A percentile compares a stretch with the other conserved stretches of the same genome.
Evolutionary conservation across 2,797 vertebrate genomes (phyloP).

Genomic region (Poliocrania exsul): DNA sequence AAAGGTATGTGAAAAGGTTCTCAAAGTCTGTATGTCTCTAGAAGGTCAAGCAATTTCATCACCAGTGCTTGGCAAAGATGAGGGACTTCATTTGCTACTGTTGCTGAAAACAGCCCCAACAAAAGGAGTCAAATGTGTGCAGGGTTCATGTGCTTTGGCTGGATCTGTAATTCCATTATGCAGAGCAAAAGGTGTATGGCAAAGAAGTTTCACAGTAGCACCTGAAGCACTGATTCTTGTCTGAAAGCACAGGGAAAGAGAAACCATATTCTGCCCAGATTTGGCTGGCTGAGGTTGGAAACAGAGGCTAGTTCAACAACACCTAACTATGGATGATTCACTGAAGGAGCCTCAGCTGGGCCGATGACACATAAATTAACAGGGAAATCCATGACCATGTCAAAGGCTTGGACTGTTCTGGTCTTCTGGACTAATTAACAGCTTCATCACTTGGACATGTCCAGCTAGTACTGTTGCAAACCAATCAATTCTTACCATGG

Average conservation of each 20-base stretch:
- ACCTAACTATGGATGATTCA: not conserved
- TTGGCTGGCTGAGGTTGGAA: not conserved
- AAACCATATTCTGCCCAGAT: not conserved
- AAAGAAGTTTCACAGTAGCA: not conserved
- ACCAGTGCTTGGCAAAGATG: not conserved
- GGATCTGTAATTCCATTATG: not conserved
- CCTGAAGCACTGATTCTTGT: not conserved
- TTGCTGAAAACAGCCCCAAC: not conserved
- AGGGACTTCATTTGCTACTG: not conserved
- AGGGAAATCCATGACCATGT: not conserved
- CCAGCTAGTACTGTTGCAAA: not conserved
- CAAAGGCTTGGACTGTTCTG: not conserved
- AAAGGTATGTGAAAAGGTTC: not conserved
- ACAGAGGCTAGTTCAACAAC: not conserved
- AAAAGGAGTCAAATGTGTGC: not conserved
- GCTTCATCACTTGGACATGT: not conserved
- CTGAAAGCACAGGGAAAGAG: not conserved
- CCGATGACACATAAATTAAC: not conserved
- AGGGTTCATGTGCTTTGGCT: not conserved
- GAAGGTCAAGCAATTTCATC: not conserved
- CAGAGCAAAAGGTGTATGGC: not conserved
- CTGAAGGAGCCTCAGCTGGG: not conserved
- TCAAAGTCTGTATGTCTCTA: not conserved
- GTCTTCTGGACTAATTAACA: not conserved
- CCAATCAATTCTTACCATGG: rapidly evolving